Evolutionary conservation across 2,113 vertebrate genomes (phyloP).

Genomic region (Copsychus sechellarum): DNA sequence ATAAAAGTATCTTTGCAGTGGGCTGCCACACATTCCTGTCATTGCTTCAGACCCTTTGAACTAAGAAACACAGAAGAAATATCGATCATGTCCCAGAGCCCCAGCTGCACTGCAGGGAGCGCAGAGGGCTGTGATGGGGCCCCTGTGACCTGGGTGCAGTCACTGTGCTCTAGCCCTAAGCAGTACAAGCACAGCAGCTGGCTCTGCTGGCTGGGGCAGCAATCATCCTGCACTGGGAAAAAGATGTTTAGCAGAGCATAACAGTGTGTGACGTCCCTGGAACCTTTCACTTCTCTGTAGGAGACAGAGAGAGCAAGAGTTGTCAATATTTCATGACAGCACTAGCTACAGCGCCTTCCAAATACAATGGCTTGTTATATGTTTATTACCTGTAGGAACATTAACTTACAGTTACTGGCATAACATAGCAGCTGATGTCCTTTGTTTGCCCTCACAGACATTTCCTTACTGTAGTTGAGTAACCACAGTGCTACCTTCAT

Average conservation of each 20-base stretch:
- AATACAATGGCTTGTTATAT: background rate
- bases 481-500: background rate
- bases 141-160: rapidly evolving
- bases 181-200: background rate
- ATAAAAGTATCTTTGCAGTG: background rate
- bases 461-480: constrained; percentile 13
- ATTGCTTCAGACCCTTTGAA: background rate
- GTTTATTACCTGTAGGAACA: constrained; percentile 4
- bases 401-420: background rate
- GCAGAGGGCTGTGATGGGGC: background rate
- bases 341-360: background rate
- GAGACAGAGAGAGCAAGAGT: background rate
- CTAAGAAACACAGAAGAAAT: background rate
- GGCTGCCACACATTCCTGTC: rapidly evolving
- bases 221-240: background rate
- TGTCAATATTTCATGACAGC: background rate
- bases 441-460: background rate
- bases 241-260: background rate
- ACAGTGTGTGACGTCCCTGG: background rate
- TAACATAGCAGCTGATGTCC: background rate
- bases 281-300: background rate
- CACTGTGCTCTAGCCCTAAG: background rate
- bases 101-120: background rate
- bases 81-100: background rate
- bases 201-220: background rate